Conservation (phyloP, 1,140 invertebrate genomes). For the Drosophila seguyi region DNA sequence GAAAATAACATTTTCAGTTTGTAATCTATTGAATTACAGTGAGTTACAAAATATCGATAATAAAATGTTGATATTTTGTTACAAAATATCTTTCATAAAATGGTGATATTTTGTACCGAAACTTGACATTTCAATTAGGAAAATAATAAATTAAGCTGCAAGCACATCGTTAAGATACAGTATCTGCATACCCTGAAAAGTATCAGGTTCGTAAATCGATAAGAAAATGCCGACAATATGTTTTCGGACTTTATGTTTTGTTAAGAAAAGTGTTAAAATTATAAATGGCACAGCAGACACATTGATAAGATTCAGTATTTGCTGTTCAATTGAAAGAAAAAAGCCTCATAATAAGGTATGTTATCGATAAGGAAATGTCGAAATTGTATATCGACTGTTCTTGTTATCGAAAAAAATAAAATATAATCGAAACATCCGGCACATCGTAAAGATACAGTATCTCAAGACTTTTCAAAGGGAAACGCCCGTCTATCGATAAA, state of each 20-base stretch:
- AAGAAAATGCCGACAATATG: not conserved
- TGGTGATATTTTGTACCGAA: too few relatives aligned
- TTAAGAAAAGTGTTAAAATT: not conserved
- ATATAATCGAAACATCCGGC: constrained; percentile 6
- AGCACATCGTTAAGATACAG: not conserved
- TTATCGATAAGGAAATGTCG: not conserved
- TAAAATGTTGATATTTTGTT: not conserved
- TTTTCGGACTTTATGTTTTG: too few relatives aligned
- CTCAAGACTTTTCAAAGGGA: constrained; percentile 1
- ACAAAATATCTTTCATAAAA: too few relatives aligned
- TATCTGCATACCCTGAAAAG: not conserved
- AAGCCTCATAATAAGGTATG: too few relatives aligned
- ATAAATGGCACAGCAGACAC: not conserved
- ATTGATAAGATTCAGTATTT: not conserved
- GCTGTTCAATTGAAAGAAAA: too few relatives aligned
- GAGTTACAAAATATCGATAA: too few relatives aligned
- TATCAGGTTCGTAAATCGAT: not conserved
- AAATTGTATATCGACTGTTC: not conserved
- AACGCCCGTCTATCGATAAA: not conserved
- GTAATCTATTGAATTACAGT: too few relatives aligned
- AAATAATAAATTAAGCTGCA: not conserved
- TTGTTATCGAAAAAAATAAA: not conserved
- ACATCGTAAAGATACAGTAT: constrained; percentile 50
- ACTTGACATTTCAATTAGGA: not conserved
- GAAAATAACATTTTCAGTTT: too few relatives aligned